phyloP scores from a whole-genome alignment of 2,113 vertebrate genomes.

The Hippocampus barbouri region DNA sequence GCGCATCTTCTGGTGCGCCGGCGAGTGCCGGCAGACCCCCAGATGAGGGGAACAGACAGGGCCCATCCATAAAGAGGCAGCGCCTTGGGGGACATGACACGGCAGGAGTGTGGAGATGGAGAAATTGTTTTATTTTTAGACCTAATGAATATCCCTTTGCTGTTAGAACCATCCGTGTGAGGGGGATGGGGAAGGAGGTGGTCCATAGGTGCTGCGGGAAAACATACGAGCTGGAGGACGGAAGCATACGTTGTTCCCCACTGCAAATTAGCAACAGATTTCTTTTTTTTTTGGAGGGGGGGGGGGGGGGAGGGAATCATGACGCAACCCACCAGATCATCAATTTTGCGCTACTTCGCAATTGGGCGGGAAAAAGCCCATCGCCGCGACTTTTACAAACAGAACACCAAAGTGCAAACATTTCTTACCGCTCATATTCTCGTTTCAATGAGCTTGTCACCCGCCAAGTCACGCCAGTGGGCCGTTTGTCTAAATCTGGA shows the following conservation, averaged over 20 bases:
- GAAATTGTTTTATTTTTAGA: conserved; percentile 66
- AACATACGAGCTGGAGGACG: not conserved
- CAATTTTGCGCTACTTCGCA: no score
- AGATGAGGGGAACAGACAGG: conserved; percentile 52
- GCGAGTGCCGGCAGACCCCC: conserved; percentile 28
- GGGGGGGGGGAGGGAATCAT: no score
- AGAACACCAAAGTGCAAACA: conserved; percentile 11
- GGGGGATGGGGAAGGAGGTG: not conserved
- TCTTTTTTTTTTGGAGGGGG: no score
- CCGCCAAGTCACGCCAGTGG: conserved; percentile 12
- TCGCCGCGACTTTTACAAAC: not conserved
- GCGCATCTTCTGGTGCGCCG: conserved; percentile 18
- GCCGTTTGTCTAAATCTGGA: conserved; percentile 8
- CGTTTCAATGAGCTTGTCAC: conserved; percentile 19
- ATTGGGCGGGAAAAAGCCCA: not conserved
- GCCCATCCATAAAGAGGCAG: conserved; percentile 61
- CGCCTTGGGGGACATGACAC: conserved; percentile 54
- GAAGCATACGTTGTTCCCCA: not conserved
- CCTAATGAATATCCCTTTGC: conserved; percentile 64
- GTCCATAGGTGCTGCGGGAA: not conserved
- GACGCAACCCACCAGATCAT: no score
- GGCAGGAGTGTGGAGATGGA: conserved; percentile 49
- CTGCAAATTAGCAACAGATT: no score
- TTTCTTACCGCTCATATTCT: conserved; percentile 9
- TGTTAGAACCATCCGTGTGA: conserved; percentile 37